phyloP scores from a whole-genome alignment of 1,140 invertebrate genomes.

The Dendrolimus kikuchii region DNA sequence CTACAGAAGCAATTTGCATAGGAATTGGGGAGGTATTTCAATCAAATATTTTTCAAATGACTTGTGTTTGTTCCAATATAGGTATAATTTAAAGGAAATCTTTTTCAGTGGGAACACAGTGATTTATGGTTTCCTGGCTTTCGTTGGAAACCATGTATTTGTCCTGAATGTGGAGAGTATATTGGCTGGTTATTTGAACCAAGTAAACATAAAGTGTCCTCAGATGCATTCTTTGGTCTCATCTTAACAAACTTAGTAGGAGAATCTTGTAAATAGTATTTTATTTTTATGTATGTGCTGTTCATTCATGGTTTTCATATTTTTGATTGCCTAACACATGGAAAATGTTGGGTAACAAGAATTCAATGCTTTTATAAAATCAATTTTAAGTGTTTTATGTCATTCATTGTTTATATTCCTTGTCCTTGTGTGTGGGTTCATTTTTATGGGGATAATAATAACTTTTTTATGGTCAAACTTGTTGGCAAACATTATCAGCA shows the following conservation, averaged over 20 bases:
- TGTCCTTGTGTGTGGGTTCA: too few species aligned
- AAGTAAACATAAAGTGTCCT: conserved; percentile 13
- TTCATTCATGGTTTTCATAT: conserved; percentile 4
- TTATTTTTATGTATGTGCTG: conserved; percentile 4
- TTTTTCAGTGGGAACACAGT: conserved; percentile 50
- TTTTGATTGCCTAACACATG: too few species aligned
- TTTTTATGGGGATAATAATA: too few species aligned
- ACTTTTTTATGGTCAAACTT: too few species aligned
- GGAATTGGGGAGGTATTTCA: conserved; percentile 41
- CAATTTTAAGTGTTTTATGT: too few species aligned
- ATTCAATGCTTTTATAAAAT: too few species aligned
- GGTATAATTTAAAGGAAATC: not conserved
- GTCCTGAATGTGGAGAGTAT: conserved; percentile 42
- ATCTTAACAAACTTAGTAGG: conserved; percentile 41
- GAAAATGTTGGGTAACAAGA: too few species aligned
- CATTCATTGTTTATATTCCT: too few species aligned
- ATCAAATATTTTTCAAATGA: not conserved
- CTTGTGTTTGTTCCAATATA: not conserved
- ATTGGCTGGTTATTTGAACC: conserved; percentile 53
- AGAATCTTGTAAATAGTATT: conserved; percentile 50
- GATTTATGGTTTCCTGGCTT: conserved; percentile 56
- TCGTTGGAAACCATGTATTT: conserved; percentile 46
- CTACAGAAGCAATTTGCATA: conserved; percentile 43
- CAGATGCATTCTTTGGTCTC: conserved; percentile 38
- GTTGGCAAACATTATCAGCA: too few species aligned